These are phyloP conservation scores for Echeneis naucrates DNA, from an alignment of 2,797 vertebrate genomes.

Conservation along the genomic window DNA sequence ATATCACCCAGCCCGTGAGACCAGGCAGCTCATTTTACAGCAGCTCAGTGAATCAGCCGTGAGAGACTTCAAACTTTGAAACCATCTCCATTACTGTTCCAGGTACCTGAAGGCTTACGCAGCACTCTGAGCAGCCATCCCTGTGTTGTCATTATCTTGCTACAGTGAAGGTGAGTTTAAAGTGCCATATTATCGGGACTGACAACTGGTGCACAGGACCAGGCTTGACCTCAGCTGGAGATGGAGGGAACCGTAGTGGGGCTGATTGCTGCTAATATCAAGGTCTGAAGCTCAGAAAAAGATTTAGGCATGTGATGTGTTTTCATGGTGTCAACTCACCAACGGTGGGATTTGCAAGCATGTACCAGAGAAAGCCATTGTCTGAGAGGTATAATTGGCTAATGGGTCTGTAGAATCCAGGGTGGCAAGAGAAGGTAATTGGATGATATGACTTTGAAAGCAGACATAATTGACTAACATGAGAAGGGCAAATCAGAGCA, in stretches of 20 bases:
- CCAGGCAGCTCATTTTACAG: not conserved
- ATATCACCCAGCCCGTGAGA: constrained; percentile 10
- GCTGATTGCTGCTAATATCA: constrained; percentile 43
- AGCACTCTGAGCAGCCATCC: constrained; percentile 1
- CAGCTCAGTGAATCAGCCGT: constrained; percentile 1
- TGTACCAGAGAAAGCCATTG: constrained; percentile 8
- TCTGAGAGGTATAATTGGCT: constrained; percentile 48
- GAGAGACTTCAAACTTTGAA: constrained; percentile 8
- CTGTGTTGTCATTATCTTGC: constrained; percentile 30
- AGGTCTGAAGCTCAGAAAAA: constrained; percentile 15
- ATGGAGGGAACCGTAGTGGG: constrained; percentile 9
- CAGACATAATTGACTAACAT: constrained; percentile 63
- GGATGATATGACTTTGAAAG: constrained; percentile 62
- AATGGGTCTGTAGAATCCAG: constrained; percentile 43
- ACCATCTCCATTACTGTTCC: constrained; percentile 14
- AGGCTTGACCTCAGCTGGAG: constrained; percentile 1
- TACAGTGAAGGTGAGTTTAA: constrained; percentile 40
- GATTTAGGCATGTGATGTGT: constrained; percentile 4
- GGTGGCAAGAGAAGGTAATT: constrained; percentile 45
- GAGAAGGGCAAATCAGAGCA: constrained; percentile 31
- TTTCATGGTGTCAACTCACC: constrained; percentile 24
- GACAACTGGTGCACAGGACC: not conserved
- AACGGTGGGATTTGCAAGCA: not conserved
- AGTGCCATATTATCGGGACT: constrained; percentile 28
- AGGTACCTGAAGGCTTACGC: constrained; percentile 17